phyloP scores from a whole-genome alignment of 2,888 invertebrate species.

The Leptopilina myrica region DNA sequence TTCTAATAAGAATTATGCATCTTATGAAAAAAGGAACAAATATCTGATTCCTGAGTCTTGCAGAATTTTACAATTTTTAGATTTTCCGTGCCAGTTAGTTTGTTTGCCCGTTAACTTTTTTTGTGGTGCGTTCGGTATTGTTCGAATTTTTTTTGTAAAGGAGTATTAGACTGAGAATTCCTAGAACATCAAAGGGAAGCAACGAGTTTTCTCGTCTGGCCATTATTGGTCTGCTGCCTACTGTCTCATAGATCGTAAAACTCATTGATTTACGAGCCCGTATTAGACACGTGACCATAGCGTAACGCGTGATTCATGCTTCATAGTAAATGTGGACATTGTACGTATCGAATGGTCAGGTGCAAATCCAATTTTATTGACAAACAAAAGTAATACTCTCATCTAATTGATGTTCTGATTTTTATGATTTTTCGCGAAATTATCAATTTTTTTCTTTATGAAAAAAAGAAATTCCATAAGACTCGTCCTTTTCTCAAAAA shows the following conservation, averaged over 20 bases:
- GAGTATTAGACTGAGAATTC: constrained; percentile 32
- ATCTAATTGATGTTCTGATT: no score
- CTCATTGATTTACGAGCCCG: constrained; percentile 63
- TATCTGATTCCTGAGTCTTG: background rate
- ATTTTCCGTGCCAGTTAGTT: constrained; percentile 8
- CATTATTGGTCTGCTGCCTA: constrained; percentile 28
- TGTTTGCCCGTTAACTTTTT: background rate
- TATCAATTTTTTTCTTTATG: no score
- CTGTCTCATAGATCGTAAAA: constrained; percentile 52
- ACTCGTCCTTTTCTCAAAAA: no score
- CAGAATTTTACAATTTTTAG: background rate
- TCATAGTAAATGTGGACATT: constrained; percentile 56
- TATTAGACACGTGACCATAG: constrained; percentile 62
- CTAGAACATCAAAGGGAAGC: constrained; percentile 26
- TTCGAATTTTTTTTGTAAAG: background rate
- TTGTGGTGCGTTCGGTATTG: background rate
- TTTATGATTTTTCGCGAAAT: no score
- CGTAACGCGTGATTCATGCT: constrained; percentile 63
- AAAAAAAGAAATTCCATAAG: no score
- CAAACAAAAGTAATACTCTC: no score
- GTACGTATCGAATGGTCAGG: constrained; percentile 63
- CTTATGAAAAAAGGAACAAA: no score
- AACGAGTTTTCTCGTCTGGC: constrained; percentile 22
- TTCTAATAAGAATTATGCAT: no score
- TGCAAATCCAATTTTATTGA: constrained; percentile 67